These are phyloP conservation scores for Pelusios castaneus DNA, from an alignment of 2,113 vertebrate species.

Conservation along the genomic window DNA sequence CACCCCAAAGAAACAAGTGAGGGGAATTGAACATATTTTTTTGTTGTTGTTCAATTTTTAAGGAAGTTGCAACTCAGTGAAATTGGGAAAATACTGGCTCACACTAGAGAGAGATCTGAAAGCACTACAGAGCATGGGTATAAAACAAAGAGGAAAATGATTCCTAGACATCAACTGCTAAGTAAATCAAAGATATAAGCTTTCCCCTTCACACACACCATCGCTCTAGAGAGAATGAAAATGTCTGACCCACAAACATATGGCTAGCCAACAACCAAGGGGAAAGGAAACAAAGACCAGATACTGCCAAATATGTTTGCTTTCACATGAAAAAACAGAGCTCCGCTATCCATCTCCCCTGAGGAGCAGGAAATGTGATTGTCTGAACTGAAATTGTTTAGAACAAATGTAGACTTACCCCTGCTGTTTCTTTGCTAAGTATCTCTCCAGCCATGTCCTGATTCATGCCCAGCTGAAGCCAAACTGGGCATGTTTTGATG, in stretches of 20 bases:
- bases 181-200: neutral
- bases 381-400: neutral
- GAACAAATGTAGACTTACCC: slow-evolving; percentile 80
- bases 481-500: slow-evolving; percentile 85
- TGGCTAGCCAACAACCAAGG: neutral
- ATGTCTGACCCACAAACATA: rapidly evolving
- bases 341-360: neutral
- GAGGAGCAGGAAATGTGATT: slow-evolving; percentile 22
- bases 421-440: slow-evolving; percentile 80
- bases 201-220: neutral
- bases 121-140: neutral
- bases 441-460: slow-evolving; percentile 72
- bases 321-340: neutral
- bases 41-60: neutral
- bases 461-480: slow-evolving; percentile 86
- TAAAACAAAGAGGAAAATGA: neutral
- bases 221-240: neutral
- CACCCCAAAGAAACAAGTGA: neutral
- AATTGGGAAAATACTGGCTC: neutral
- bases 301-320: slow-evolving; percentile 8
- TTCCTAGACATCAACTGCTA: neutral
- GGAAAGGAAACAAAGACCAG: neutral
- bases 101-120: neutral
- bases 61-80: neutral
- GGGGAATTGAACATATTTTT: neutral